Evolutionary conservation across 1,140 invertebrate genomes (phyloP).

Genomic region (Ylistrum balloti): DNA sequence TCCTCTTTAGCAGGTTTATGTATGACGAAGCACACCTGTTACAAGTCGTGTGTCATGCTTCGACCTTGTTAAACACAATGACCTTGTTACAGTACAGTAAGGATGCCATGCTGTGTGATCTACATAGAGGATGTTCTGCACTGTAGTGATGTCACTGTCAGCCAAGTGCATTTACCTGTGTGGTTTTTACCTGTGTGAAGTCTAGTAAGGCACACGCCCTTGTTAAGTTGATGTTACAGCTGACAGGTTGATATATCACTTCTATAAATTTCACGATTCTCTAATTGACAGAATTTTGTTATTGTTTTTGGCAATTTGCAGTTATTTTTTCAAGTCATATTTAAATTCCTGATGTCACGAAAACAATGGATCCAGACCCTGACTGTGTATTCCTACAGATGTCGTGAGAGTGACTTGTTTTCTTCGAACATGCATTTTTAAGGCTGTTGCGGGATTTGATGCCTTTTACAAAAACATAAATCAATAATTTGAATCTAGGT

Average conservation of each 20-base stretch:
- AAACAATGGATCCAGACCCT: neutral
- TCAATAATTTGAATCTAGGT: neutral
- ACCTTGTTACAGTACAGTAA: neutral
- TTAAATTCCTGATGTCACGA: conserved; percentile 13
- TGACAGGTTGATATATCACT: neutral
- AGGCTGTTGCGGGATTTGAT: conserved; percentile 14
- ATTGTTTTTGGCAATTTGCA: neutral
- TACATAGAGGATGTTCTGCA: conserved; percentile 9
- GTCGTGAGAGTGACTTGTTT: neutral
- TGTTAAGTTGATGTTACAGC: conserved; percentile 18
- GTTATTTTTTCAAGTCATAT: neutral
- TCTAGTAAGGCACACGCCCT: neutral
- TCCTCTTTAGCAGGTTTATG: neutral
- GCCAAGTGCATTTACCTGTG: conserved; percentile 38
- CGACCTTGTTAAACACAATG: neutral
- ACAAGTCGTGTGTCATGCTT: conserved; percentile 32
- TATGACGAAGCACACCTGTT: conserved; percentile 23
- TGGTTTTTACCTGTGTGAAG: conserved; percentile 10
- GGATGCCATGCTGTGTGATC: conserved; percentile 21
- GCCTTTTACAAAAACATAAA: neutral
- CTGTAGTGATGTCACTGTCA: neutral
- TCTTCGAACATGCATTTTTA: neutral
- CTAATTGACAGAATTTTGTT: neutral
- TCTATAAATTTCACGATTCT: neutral
- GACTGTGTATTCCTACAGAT: neutral